phyloP scores from a whole-genome alignment of 2,113 vertebrate species.

The Electrona antarctica region DNA sequence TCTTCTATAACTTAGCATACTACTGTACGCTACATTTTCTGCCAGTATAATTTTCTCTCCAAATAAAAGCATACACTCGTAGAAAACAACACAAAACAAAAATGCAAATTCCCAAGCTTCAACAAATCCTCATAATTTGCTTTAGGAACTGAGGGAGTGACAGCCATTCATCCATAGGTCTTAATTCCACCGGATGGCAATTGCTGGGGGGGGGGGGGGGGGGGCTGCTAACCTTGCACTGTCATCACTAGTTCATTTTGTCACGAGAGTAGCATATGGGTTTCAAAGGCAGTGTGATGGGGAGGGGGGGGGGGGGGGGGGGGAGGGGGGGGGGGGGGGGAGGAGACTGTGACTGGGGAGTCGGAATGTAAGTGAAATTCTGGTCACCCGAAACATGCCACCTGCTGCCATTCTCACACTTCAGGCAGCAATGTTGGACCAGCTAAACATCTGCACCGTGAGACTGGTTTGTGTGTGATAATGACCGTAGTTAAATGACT shows the following conservation, averaged over 20 bases:
- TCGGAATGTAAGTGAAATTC: conserved; percentile 60
- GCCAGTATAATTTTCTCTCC: background rate
- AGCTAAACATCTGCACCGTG: background rate
- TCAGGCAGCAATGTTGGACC: conserved; percentile 33
- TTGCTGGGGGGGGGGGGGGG: background rate
- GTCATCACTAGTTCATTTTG: conserved; percentile 3
- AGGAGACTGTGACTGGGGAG: conserved; percentile 20
- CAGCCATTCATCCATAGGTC: background rate
- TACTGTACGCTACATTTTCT: too few species aligned
- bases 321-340: background rate
- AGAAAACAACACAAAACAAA: background rate
- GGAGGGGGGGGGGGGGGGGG: background rate
- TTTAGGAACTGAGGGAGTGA: background rate
- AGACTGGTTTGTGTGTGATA: conserved; percentile 22
- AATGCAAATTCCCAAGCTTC: background rate
- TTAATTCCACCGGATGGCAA: background rate
- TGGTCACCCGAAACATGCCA: conserved; percentile 65
- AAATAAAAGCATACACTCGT: background rate
- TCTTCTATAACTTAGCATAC: background rate
- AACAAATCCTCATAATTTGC: background rate
- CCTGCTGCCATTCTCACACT: conserved; percentile 58
- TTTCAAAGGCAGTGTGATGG: conserved; percentile 8
- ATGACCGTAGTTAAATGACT: conserved; percentile 1
- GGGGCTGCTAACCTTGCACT: background rate
- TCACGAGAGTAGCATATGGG: background rate